Conservation (phyloP, 1,140 invertebrate genomes). For the Chironomus striatipennis region DNA sequence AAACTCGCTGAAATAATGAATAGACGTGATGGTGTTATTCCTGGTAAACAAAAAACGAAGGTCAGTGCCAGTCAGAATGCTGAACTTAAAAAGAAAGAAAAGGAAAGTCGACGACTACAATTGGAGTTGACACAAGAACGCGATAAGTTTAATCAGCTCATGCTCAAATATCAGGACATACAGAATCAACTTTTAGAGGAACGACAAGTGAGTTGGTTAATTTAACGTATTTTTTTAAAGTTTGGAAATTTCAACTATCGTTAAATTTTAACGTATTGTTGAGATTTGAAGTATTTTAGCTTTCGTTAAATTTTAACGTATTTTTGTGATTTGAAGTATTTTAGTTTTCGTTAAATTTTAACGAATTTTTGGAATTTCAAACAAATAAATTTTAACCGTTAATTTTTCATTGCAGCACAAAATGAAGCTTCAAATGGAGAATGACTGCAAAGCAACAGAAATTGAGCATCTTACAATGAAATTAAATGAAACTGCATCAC, state of each 20-base stretch:
- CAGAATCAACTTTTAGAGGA: constrained; percentile 62
- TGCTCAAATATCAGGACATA: constrained; percentile 74
- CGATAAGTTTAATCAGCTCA: constrained; percentile 85
- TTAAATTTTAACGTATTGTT: too few relatives aligned
- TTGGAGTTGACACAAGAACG: constrained; percentile 91
- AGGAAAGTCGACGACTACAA: constrained; percentile 89
- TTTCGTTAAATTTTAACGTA: too few relatives aligned
- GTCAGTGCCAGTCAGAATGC: constrained; percentile 62
- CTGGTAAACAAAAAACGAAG: constrained; percentile 50
- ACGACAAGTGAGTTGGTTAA: constrained; percentile 35
- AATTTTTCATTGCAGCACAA: constrained; percentile 44
- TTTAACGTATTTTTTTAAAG: too few relatives aligned
- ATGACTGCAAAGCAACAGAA: constrained; percentile 90
- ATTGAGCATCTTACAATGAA: constrained; percentile 86
- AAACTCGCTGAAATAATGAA: constrained; percentile 97
- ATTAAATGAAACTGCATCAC: constrained; percentile 79
- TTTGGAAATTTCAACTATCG: too few relatives aligned
- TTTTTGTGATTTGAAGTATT: too few relatives aligned
- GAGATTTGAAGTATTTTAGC: too few relatives aligned
- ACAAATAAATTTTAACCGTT: too few relatives aligned
- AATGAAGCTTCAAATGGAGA: constrained; percentile 84
- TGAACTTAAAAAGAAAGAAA: constrained; percentile 83
- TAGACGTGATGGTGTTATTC: constrained; percentile 41
- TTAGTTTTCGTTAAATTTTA: too few relatives aligned
- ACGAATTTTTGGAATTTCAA: too few relatives aligned